These are phyloP conservation scores for Carcharodon carcharias DNA, from an alignment of 2,797 vertebrate genomes.

Conservation along the genomic window DNA sequence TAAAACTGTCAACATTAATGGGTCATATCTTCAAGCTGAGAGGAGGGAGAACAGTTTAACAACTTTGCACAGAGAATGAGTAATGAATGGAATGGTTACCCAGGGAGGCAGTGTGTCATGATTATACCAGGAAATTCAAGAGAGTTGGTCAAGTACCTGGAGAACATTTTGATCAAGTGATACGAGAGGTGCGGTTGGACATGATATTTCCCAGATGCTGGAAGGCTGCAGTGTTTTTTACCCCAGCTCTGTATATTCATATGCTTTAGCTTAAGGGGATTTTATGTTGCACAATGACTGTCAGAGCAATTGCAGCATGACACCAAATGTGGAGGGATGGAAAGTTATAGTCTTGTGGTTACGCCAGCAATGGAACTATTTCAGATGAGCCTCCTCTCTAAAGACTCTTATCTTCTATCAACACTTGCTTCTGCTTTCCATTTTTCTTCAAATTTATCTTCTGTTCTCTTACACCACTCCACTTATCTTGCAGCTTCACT, in stretches of 20 bases:
- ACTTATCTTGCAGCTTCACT: not conserved
- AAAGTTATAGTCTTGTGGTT: not conserved
- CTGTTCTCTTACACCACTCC: not conserved
- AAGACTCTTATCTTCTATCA: not conserved
- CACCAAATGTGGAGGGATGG: not conserved
- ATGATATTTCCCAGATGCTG: not conserved
- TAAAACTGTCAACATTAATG: not conserved
- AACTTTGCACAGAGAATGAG: not conserved
- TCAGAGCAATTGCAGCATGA: not conserved
- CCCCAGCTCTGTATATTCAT: not conserved
- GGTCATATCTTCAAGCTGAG: not conserved
- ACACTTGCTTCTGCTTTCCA: not conserved
- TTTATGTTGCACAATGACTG: not conserved
- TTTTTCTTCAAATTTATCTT: not conserved
- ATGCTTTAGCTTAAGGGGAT: not conserved
- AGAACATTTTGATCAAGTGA: not conserved
- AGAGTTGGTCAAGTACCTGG: not conserved
- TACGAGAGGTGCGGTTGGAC: not conserved
- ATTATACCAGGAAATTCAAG: not conserved
- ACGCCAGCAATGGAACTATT: not conserved
- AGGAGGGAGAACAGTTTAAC: not conserved
- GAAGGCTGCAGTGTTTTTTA: not conserved
- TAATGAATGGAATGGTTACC: not conserved
- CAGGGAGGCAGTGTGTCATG: not conserved
- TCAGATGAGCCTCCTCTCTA: not conserved